These are phyloP conservation scores for Limnothrissa miodon DNA, from an alignment of 2,113 vertebrate genomes.

Conservation along the genomic window DNA sequence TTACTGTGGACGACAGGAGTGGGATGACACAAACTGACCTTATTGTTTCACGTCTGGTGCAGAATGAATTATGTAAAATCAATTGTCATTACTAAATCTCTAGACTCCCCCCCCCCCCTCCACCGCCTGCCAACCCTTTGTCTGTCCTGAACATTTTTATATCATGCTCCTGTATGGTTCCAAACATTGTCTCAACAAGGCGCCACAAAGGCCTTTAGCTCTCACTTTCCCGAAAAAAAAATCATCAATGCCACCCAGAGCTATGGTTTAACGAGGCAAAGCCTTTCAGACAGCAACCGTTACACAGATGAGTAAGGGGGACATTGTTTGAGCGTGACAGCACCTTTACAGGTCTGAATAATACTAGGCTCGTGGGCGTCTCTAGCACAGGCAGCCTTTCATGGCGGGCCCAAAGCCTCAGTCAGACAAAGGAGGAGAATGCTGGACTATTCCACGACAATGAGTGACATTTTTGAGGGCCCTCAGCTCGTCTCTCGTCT, in stretches of 20 bases:
- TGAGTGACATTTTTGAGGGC: too few relatives aligned
- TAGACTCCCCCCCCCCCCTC: not conserved
- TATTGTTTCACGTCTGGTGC: constrained; percentile 31
- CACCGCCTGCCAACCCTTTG: not conserved
- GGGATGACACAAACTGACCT: constrained; percentile 28
- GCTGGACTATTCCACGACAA: too few relatives aligned
- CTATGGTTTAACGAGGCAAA: not conserved
- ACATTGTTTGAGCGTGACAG: constrained; percentile 3
- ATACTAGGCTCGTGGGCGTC: not conserved
- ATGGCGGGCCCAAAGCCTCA: not conserved
- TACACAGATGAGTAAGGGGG: not conserved
- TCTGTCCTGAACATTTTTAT: not conserved
- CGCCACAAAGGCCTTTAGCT: not conserved
- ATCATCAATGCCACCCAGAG: not conserved
- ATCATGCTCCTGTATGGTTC: not conserved
- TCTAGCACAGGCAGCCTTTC: not conserved
- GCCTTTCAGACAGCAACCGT: not conserved
- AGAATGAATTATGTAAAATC: constrained; percentile 49
- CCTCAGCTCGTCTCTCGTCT: not conserved
- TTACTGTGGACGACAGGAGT: constrained; percentile 26
- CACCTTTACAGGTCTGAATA: not conserved
- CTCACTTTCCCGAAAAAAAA: not conserved
- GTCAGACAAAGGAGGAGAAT: not conserved
- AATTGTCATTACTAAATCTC: constrained; percentile 24
- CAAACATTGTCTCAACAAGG: not conserved